Evolutionary conservation across 2,797 vertebrate species (phyloP).

Genomic region (Cirrhinus molitorella): DNA sequence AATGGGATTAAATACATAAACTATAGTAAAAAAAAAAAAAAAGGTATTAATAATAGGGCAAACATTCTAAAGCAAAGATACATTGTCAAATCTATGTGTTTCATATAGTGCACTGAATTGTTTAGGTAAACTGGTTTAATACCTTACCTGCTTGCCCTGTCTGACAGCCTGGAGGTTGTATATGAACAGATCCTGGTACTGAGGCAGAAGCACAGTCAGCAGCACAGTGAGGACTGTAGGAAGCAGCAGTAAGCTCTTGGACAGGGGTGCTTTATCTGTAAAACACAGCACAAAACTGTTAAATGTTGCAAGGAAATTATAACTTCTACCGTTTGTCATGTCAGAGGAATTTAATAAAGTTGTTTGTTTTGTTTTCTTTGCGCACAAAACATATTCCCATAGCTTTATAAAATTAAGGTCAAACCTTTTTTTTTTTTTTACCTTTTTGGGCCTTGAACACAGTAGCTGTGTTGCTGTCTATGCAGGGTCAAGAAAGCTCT

Average conservation of each 20-base stretch:
- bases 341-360: not conserved
- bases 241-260: conserved; percentile 90
- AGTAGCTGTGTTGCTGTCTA: no score
- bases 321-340: not conserved
- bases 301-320: not conserved
- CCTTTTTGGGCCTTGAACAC: no score
- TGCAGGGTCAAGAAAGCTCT: no score
- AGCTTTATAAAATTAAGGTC: no score
- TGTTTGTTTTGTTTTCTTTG: no score
- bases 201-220: conserved; percentile 86
- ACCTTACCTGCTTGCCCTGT: conserved; percentile 87
- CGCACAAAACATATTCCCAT: no score
- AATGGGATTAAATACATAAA: no score
- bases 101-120: not conserved
- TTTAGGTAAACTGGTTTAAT: not conserved
- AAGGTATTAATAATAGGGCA: not conserved
- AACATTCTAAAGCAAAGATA: not conserved
- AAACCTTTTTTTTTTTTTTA: no score
- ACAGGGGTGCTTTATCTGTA: conserved; percentile 95
- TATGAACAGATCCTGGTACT: conserved; percentile 88
- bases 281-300: conserved; percentile 51
- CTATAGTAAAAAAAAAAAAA: not conserved
- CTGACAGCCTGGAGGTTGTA: conserved; percentile 89
- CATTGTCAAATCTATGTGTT: not conserved
- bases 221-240: conserved; percentile 88